Percentiles rank a stretch among this genome's conserved stretches.
Conservation (phyloP, 1,140 invertebrate genomes). For the Anthonomus grandis region DNA sequence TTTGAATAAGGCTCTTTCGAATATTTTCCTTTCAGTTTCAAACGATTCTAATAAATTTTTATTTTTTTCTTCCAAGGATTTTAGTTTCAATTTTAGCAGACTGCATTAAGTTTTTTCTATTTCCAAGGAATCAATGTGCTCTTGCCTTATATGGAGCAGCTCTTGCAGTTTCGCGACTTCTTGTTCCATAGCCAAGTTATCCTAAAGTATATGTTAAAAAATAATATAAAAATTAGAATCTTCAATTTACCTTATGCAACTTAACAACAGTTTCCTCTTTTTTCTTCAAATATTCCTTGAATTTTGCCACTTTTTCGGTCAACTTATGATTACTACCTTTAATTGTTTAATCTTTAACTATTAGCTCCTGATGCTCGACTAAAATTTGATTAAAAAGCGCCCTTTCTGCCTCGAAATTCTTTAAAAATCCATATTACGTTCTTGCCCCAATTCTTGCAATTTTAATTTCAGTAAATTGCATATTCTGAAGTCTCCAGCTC, state of each 20-base stretch:
- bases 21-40: conserved; percentile 21
- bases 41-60: conserved; percentile 24
- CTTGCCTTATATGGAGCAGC: conserved; percentile 32
- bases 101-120: conserved; percentile 43
- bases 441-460: conserved; percentile 28
- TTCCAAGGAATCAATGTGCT: conserved; percentile 31
- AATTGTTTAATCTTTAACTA: conserved; percentile 43
- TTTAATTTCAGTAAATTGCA: conserved; percentile 37
- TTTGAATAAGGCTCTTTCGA: conserved; percentile 20
- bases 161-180: conserved; percentile 18
- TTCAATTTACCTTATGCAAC: conserved; percentile 39
- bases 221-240: no score
- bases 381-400: conserved; percentile 27
- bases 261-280: conserved; percentile 24
- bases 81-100: conserved; percentile 37
- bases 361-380: conserved; percentile 22
- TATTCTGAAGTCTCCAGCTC: conserved; percentile 44
- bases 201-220: no score
- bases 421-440: conserved; percentile 20
- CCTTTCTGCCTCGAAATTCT: conserved; percentile 26
- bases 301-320: conserved; percentile 42
- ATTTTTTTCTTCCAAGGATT: conserved; percentile 30
- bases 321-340: conserved; percentile 48
- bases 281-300: conserved; percentile 37
- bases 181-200: conserved; percentile 18